Evolutionary conservation across 2,888 invertebrate species (phyloP).

Genomic region (Drosophila maculinotata): DNA sequence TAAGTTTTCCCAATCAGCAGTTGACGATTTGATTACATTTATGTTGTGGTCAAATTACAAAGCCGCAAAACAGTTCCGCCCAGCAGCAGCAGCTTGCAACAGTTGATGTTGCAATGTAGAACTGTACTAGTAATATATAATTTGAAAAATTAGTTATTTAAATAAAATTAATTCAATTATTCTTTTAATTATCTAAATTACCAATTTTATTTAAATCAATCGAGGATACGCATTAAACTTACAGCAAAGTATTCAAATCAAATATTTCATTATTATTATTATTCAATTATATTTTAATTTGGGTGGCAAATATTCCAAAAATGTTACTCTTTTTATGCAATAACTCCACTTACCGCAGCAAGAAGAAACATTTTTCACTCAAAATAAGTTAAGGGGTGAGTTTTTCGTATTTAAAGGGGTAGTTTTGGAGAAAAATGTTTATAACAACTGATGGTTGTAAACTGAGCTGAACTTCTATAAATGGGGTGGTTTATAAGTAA

Average conservation of each 20-base stretch:
- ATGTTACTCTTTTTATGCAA: too few species aligned
- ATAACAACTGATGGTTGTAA: constrained; percentile 3
- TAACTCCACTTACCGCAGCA: too few species aligned
- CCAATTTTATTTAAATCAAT: too few species aligned
- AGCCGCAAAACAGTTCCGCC: constrained; percentile 32
- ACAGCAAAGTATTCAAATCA: too few species aligned
- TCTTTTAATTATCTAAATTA: too few species aligned
- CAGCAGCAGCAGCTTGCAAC: constrained; percentile 7
- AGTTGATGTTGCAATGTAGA: background rate
- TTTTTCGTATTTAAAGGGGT: background rate
- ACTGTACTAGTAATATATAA: background rate
- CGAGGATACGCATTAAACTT: too few species aligned
- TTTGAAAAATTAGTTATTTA: too few species aligned
- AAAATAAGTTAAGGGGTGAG: too few species aligned
- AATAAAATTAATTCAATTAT: too few species aligned
- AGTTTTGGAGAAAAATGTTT: constrained; percentile 1
- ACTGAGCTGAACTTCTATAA: background rate
- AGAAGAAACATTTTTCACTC: background rate
- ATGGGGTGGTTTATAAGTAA: constrained; percentile 1
- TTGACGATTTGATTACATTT: constrained; percentile 18
- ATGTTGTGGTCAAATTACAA: constrained; percentile 38
- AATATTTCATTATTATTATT: too few species aligned
- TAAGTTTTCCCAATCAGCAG: constrained; percentile 57
- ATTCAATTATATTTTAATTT: too few species aligned
- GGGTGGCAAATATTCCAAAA: too few species aligned